These are phyloP conservation scores for Tragopan temminckii DNA, from an alignment of 2,797 vertebrate genomes.

Conservation along the genomic window DNA sequence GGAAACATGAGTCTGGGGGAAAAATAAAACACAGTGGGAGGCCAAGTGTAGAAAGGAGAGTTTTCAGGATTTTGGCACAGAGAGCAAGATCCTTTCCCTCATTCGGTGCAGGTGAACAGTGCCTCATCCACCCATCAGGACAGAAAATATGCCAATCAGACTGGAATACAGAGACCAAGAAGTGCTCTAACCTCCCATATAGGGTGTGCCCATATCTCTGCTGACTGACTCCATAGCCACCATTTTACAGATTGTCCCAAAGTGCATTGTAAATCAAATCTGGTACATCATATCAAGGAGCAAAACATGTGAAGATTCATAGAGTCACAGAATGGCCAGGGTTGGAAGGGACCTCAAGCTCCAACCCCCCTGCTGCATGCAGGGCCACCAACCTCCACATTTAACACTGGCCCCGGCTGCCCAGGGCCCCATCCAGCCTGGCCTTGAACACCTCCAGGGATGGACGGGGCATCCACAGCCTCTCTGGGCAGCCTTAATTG, in stretches of 20 bases:
- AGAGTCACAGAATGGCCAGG: no score
- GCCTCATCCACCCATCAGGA: not conserved
- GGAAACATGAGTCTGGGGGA: not conserved
- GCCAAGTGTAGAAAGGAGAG: fast-evolving
- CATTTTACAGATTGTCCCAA: not conserved
- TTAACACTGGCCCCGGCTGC: no score
- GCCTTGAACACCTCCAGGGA: no score
- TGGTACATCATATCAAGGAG: not conserved
- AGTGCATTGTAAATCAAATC: not conserved
- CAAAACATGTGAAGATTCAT: not conserved
- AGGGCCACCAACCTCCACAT: no score
- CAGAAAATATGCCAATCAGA: not conserved
- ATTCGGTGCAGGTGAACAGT: not conserved
- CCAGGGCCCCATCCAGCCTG: no score
- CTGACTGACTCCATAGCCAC: not conserved
- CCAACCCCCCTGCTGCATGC: no score
- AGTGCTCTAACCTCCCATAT: not conserved
- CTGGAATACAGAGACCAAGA: not conserved
- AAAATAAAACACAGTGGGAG: not conserved
- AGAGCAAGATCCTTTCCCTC: not conserved
- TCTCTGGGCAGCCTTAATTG: no score
- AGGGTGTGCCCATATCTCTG: not conserved
- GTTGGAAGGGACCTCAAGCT: no score
- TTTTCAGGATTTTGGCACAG: not conserved
- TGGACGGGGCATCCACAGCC: no score